Percentiles rank a stretch among this genome's conserved stretches.
These are phyloP conservation scores for Felis catus DNA, from an alignment of 2,113 vertebrate species.

Conservation along the genomic window F.catus_Fca126_mat1.0 CM031420.1:150203001-150203500, in stretches of 20 bases:
- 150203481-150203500: neutral
- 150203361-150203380: neutral
- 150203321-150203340: neutral
- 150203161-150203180: neutral
- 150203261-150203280: neutral
- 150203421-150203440: neutral
- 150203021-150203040: too few species aligned
- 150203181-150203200: neutral
- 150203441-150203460: neutral
- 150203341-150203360: neutral
- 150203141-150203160: neutral
- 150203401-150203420: neutral
- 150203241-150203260: neutral
- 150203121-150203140: neutral
- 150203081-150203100: neutral
- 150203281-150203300: neutral
- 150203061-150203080: rapidly evolving
- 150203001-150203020: rapidly evolving
- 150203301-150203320: neutral
- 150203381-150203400: neutral
- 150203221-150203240: neutral
- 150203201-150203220: neutral
- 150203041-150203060: neutral
- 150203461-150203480: neutral
- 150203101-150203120: neutral